phyloP scores from a whole-genome alignment of 2,888 invertebrate genomes.

The Heliconius ismenius region DNA sequence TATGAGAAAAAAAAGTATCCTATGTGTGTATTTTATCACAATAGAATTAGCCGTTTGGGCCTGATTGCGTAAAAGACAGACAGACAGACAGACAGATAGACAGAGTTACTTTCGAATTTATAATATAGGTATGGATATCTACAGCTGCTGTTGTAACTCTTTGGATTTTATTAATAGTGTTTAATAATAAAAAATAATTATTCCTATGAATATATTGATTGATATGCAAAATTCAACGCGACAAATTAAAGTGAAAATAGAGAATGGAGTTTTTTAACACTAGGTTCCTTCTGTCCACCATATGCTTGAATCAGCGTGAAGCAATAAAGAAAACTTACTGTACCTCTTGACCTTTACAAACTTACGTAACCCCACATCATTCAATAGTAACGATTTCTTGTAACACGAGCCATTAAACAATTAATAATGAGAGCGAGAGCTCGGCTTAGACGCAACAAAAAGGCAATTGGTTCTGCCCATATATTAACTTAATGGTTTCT shows the following conservation, averaged over 20 bases:
- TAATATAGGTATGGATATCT: too few species aligned
- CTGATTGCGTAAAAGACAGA: too few species aligned
- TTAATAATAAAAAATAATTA: background rate
- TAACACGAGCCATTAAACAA: constrained; percentile 63
- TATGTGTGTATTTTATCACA: too few species aligned
- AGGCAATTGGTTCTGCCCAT: constrained; percentile 66
- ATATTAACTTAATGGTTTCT: constrained; percentile 70
- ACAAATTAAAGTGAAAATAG: too few species aligned
- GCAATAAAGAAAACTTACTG: background rate
- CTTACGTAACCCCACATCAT: constrained; percentile 43
- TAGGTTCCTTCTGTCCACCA: too few species aligned
- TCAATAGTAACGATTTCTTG: constrained; percentile 53
- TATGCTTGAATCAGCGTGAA: too few species aligned
- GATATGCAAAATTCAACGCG: background rate
- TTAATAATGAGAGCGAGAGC: constrained; percentile 49
- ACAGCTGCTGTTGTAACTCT: too few species aligned
- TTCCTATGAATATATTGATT: background rate
- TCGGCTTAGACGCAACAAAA: constrained; percentile 62
- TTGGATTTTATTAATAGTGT: background rate
- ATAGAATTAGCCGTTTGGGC: too few species aligned
- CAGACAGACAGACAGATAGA: too few species aligned
- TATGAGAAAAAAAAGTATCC: too few species aligned
- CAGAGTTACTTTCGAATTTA: too few species aligned
- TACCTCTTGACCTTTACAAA: constrained; percentile 4
- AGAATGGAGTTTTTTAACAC: too few species aligned